Evolutionary conservation across 2,797 vertebrate species (phyloP).

Genomic region (Morus bassanus): DNA sequence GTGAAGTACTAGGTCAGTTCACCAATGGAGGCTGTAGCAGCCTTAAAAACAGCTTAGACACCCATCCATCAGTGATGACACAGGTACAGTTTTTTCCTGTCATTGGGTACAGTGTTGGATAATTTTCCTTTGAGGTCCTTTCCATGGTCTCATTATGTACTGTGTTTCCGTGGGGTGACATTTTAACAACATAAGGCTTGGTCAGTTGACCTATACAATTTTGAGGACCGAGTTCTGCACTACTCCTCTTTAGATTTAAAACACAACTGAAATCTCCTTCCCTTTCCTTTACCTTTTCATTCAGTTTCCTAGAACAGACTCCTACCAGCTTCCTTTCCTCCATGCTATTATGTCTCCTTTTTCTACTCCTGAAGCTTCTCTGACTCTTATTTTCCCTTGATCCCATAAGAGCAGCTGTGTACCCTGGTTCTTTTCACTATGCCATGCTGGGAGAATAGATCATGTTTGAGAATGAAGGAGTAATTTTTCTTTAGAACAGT

Average conservation of each 20-base stretch:
- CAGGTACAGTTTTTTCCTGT: not conserved
- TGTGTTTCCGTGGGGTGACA: not conserved
- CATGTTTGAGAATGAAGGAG: not conserved
- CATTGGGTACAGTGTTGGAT: not conserved
- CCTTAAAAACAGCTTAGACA: not conserved
- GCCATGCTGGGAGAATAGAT: not conserved
- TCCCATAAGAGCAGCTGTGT: not conserved
- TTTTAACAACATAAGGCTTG: not conserved
- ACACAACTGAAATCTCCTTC: not conserved
- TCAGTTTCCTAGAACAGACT: not conserved
- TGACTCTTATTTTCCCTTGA: not conserved
- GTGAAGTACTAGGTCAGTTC: not conserved
- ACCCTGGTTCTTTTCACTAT: not conserved
- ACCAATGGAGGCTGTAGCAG: accelerated
- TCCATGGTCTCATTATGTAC: not conserved
- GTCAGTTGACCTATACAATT: not conserved
- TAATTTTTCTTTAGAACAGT: not conserved
- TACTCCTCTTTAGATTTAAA: not conserved
- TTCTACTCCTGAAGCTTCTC: not conserved
- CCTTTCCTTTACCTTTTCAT: not conserved
- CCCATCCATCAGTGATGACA: not conserved
- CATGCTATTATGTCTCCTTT: not conserved
- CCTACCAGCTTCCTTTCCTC: not conserved
- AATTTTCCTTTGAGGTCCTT: not conserved
- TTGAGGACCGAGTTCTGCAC: not conserved